Conservation (phyloP, 1,140 invertebrate genomes). For the Oreohelix idahoensis region DNA sequence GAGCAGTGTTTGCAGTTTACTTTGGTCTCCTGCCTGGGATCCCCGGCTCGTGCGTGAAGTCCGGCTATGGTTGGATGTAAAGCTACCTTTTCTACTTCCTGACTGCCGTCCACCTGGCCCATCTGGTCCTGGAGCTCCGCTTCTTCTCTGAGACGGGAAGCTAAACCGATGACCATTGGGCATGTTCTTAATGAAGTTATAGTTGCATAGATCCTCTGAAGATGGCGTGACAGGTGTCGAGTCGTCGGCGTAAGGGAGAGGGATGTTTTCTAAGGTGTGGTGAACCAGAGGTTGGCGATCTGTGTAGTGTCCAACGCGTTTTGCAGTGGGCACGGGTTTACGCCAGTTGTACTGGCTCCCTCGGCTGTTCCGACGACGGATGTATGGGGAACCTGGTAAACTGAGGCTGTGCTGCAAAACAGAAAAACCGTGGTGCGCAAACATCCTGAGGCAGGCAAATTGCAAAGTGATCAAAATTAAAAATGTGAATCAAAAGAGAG, state of each 20-base stretch:
- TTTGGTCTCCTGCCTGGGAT: slow-evolving; percentile 50
- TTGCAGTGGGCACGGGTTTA: slow-evolving; percentile 65
- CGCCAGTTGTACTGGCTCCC: slow-evolving; percentile 84
- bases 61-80: slow-evolving; percentile 62
- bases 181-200: slow-evolving; percentile 56
- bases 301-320: slow-evolving; percentile 57
- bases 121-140: slow-evolving; percentile 43
- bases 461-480: background rate
- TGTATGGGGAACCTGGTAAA: slow-evolving; percentile 96
- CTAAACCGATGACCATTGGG: slow-evolving; percentile 61
- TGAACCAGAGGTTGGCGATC: slow-evolving; percentile 94
- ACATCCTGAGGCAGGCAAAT: background rate
- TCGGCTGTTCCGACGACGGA: slow-evolving; percentile 79
- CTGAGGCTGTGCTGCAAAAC: slow-evolving; percentile 90
- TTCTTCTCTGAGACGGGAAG: slow-evolving; percentile 56
- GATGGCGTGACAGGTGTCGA: slow-evolving; percentile 97
- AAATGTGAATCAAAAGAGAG: background rate
- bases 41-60: slow-evolving; percentile 57
- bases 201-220: slow-evolving; percentile 85
- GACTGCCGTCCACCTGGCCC: slow-evolving; percentile 27
- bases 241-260: slow-evolving; percentile 97
- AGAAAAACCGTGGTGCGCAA: slow-evolving; percentile 1
- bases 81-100: slow-evolving; percentile 63
- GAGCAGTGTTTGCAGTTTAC: slow-evolving; percentile 56
- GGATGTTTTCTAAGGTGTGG: slow-evolving; percentile 94